phyloP scores from a whole-genome alignment of 2,113 vertebrate genomes.

The Hyperoodon ampullatus region DNA sequence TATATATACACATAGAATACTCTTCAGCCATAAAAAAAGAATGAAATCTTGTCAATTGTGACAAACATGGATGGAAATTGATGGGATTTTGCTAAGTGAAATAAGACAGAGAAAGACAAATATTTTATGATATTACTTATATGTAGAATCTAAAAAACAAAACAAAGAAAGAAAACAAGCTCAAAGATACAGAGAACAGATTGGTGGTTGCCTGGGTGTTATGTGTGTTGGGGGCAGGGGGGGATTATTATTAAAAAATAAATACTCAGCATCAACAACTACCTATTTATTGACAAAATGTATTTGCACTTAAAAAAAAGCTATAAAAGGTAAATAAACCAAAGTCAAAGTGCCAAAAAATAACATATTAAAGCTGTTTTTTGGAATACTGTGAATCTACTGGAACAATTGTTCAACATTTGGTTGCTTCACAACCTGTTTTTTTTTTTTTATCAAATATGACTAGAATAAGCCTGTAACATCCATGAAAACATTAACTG shows the following conservation, averaged over 20 bases:
- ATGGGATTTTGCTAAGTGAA: background rate
- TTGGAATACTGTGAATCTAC: constrained; percentile 77
- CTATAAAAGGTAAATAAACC: constrained; percentile 71
- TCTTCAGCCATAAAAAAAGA: background rate
- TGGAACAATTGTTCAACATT: constrained; percentile 78
- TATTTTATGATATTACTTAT: background rate
- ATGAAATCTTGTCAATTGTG: background rate
- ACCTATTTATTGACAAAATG: constrained; percentile 67
- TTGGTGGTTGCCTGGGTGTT: background rate
- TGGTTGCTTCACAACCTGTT: constrained; percentile 82
- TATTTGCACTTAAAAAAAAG: constrained; percentile 74
- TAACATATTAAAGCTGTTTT: constrained; percentile 77
- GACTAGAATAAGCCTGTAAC: constrained; percentile 85
- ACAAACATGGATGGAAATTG: background rate
- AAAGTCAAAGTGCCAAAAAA: constrained; percentile 78
- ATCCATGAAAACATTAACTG: constrained; percentile 84
- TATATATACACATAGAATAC: background rate
- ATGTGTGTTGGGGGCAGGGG: background rate
- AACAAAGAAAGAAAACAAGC: background rate
- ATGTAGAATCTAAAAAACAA: background rate
- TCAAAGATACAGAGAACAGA: background rate
- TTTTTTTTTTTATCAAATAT: constrained; percentile 84
- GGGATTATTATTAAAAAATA: background rate
- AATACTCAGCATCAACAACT: background rate
- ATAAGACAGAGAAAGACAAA: background rate